Evolutionary conservation across 1,140 invertebrate species (phyloP).

Genomic region (Drosophila kanapiae): DNA sequence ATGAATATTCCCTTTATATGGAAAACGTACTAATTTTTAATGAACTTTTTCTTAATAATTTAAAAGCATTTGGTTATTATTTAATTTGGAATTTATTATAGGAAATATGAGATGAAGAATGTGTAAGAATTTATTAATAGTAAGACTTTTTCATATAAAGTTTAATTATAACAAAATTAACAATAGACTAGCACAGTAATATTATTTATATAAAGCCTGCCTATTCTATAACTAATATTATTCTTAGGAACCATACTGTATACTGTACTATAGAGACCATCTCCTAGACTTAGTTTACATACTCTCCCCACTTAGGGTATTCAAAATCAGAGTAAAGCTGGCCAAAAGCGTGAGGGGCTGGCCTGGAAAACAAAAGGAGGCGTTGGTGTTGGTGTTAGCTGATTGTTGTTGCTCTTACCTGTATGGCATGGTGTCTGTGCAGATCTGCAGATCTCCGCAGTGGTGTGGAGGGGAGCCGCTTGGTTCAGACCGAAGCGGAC

Average conservation of each 20-base stretch:
- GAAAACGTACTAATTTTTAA: background rate
- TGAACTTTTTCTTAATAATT: background rate
- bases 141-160: too few relatives aligned
- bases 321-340: slow-evolving; percentile 76
- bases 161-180: background rate
- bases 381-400: slow-evolving; percentile 81
- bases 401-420: slow-evolving; percentile 74
- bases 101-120: background rate
- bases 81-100: background rate
- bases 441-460: slow-evolving; percentile 32
- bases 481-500: slow-evolving; percentile 40
- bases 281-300: background rate
- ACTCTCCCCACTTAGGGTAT: slow-evolving; percentile 9
- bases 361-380: slow-evolving; percentile 78
- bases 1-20: background rate
- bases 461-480: slow-evolving; percentile 5
- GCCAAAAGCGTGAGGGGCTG: slow-evolving; percentile 74
- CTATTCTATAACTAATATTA: background rate
- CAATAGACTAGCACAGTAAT: too few relatives aligned
- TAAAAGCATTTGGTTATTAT: background rate
- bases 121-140: background rate
- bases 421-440: slow-evolving; percentile 49
- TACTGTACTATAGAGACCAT: background rate
- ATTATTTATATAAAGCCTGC: too few relatives aligned
- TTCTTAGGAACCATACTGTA: background rate